Percentiles rank a stretch among this genome's conserved stretches.
Evolutionary conservation across 2,888 invertebrate species (phyloP).

Genomic region (Cataglyphis livida): DNA sequence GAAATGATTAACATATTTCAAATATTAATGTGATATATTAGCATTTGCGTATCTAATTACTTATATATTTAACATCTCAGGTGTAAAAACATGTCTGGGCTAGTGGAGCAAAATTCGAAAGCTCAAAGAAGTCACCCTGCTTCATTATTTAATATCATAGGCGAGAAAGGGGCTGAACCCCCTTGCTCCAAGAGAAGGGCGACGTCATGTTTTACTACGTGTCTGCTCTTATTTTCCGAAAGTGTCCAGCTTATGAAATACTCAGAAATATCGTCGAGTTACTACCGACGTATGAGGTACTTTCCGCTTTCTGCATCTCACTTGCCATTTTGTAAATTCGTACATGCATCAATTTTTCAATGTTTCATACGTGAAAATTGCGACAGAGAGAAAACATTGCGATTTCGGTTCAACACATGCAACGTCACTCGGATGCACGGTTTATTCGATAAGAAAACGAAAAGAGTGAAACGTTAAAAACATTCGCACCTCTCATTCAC

Average conservation of each 20-base stretch:
- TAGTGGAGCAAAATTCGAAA: constrained; percentile 34
- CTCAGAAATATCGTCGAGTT: constrained; percentile 54
- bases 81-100: constrained; percentile 39
- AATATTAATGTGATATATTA: constrained; percentile 31
- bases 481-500: neutral
- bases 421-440: neutral
- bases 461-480: constrained; percentile 29
- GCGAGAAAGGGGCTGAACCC: constrained; percentile 22
- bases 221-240: constrained; percentile 54
- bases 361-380: constrained; percentile 40
- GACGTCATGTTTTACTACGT: constrained; percentile 47
- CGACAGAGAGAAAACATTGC: constrained; percentile 46
- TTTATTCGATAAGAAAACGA: constrained; percentile 24
- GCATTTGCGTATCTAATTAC: constrained; percentile 8
- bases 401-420: constrained; percentile 46
- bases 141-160: constrained; percentile 55
- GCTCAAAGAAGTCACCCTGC: constrained; percentile 37
- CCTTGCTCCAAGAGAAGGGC: constrained; percentile 20
- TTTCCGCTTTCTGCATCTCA: constrained; percentile 46
- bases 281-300: constrained; percentile 48
- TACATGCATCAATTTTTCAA: constrained; percentile 50
- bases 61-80: constrained; percentile 26
- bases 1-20: constrained; percentile 38
- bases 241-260: constrained; percentile 53
- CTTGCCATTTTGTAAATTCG: constrained; percentile 51